Evolutionary conservation across 2,113 vertebrate genomes (phyloP), one percentile per base, ranked within the genome.

Genomic region (Pseudorhombus dupliciocellatus): DNA sequence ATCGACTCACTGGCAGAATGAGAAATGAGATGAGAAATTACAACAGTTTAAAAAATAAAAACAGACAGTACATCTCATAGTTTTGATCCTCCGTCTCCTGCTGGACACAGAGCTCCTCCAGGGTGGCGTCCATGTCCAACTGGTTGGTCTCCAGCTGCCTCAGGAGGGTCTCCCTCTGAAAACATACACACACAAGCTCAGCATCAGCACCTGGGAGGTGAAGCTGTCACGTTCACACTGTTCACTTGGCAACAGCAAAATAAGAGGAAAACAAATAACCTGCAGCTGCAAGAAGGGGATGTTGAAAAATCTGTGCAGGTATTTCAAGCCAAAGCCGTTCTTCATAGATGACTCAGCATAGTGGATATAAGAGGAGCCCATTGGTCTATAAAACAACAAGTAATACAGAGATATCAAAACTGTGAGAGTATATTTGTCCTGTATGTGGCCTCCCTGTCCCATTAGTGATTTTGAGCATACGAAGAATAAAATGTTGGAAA

Each of bases 261-360:
- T 34, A n/a, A 52, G 1, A 30, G 28, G 24, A 31, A 8, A 8
- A 11, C 25, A 9, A 51, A 88, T 84, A 31, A 99, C 98, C 96
- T 99, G 98, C 0, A 99, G 94, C 87, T 99, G 98, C 68, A 99
- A 89, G 85, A 99, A 99, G 4, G 98, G 98, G 80, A 99, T 98
- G 85, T 99, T 99, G 93, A 99, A 98, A 90, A 99, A 99, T 69
- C 96, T 94, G 86, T 99, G 98, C 42, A 99, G 92, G 75, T 98
- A 98, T 87, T 99, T 99, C 59, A 99, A 88, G 57, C 98, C 98
- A 52, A 99, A 99, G 34, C 98, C 97, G 46, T 99, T 99, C 93
- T 94, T 98, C 97, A 99, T 99, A 65, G 98, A 99, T 71, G 98
- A 97, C 87, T 99, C 98, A 6, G 97, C 98, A 0, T 99, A 99